Base-by-base conservation (phyloP, 1,140 invertebrate species). In the Leptinotarsa lineolata region DNA sequence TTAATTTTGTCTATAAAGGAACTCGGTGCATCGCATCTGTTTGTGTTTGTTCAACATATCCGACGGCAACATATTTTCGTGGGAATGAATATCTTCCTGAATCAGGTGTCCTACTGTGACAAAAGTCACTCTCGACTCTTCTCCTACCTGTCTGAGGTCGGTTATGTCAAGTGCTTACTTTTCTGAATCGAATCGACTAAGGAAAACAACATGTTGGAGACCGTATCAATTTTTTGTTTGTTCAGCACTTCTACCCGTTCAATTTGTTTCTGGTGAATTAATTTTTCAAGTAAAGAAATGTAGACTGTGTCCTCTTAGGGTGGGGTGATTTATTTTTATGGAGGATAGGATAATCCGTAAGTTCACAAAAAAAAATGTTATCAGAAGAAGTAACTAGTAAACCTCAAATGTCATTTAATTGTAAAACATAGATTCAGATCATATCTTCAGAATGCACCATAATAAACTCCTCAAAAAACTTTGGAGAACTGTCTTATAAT, bases 111-210 rank as follows among this genome's bases (percentile, higher is more conserved):
- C 69, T n/a, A 70, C 69, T 68, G 30, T 46, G 15, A 46, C 24
- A 65, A 22, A 65, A 65, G 63, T 65, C 63, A 65, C 20, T 65
- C n/a, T n/a, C 63, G 24, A 65, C 45, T 39, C 64, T 74, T n/a
- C n/a, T n/a, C n/a, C n/a, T 69, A 74, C 44, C 72, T 74, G 72
- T 74, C 72, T 21, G 4, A n/a, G n/a, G n/a, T n/a, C n/a, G n/a
- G n/a, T n/a, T n/a, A n/a, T n/a, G 30, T 74, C 65, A 21, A 74
- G 72, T 74, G 72, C 68, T 74, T 74, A 60, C 59, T 60, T 60
- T 60, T 60, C 59, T 11, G 59, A 60, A n/a, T 60, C 6, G 20
- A 60, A 60, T 60, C n/a, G n/a, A 60, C 59, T n/a, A 60, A 60
- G 20, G 20, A 60, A 18, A 60, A 60, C 59, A 60, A 60, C 59